Evolutionary conservation across 2,797 vertebrate genomes (phyloP), one percentile per base, ranked within the genome.

Genomic region (Falco rusticolus): DNA sequence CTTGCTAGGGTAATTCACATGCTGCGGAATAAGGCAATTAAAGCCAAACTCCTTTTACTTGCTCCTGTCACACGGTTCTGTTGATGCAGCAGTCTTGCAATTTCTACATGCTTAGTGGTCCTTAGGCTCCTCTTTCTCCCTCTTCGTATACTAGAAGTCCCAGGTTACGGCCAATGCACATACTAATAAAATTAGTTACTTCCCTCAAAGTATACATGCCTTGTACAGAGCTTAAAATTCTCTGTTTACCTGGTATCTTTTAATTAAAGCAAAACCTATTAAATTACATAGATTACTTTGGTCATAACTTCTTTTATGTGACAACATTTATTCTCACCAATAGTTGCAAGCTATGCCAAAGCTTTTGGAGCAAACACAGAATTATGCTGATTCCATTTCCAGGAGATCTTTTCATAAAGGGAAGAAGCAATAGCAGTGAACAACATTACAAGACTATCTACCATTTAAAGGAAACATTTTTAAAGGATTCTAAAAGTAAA

Each of bases 401-500:
- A 86, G 15, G 64, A 90, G 39, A 75, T n/a, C 60, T 93, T 89
- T 94, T 78, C 66, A 57, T 82, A 91, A 84, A 65, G 39, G 45
- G 24, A 75, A 74, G 45, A 75, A 66, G 26, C 31, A 47, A 66
- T 25, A 88, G 34, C 39, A 84, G 71, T 80, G 84, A 90, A 77
- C 13, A 45, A 60, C 28, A 16, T 79, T 84, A 82, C 63, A 68
- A 57, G 61, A 76, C 88, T 76, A 70, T 71, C 39, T 81, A 72
- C 74, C 74, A 76, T 84, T 93, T 65, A 89, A 92, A 80, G 31
- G 50, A 87, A 93, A 84, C 15, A 9, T 86, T 96, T 72, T 69
- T 76, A 82, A 84, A 95, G 47, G 53, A 69, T 81, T 93, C 77
- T 90, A 89, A 72, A 93, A 95, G 81, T 75, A 83, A 88, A 84